Evolutionary conservation across 2,797 vertebrate genomes (phyloP).

Genomic region (Linurgus olivaceus): DNA sequence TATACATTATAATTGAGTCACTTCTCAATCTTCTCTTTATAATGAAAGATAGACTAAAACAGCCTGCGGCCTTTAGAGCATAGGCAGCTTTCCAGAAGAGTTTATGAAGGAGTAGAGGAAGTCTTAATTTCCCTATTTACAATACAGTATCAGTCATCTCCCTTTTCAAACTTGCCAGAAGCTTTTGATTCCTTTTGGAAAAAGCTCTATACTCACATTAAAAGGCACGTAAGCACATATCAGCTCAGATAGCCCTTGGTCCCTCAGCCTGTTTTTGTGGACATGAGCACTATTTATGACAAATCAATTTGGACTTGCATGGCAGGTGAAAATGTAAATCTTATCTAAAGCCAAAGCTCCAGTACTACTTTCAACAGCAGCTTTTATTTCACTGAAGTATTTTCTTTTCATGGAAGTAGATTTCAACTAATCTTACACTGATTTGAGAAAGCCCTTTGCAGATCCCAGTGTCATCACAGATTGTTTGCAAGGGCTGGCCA

Average conservation of each 20-base stretch:
- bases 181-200: slow-evolving; percentile 1
- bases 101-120: slow-evolving; percentile 14
- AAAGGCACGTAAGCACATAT: neutral
- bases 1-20: slow-evolving; percentile 27
- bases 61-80: neutral
- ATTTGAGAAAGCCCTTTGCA: neutral
- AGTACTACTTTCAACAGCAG: neutral
- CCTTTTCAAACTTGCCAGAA: slow-evolving; percentile 1
- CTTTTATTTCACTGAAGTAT: neutral
- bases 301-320: neutral
- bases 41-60: slow-evolving; percentile 27
- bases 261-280: neutral
- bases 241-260: neutral
- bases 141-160: neutral
- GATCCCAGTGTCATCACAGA: neutral
- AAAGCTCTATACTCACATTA: neutral
- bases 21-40: slow-evolving; percentile 21
- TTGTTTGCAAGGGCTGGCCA: neutral
- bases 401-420: neutral
- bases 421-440: neutral
- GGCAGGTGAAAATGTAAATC: neutral
- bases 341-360: neutral
- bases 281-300: neutral
- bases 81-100: slow-evolving; percentile 15
- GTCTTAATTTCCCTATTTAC: slow-evolving; percentile 32